Evolutionary conservation across 1,140 invertebrate genomes (phyloP).

Genomic region (Drosophila pseudoananassae): DNA sequence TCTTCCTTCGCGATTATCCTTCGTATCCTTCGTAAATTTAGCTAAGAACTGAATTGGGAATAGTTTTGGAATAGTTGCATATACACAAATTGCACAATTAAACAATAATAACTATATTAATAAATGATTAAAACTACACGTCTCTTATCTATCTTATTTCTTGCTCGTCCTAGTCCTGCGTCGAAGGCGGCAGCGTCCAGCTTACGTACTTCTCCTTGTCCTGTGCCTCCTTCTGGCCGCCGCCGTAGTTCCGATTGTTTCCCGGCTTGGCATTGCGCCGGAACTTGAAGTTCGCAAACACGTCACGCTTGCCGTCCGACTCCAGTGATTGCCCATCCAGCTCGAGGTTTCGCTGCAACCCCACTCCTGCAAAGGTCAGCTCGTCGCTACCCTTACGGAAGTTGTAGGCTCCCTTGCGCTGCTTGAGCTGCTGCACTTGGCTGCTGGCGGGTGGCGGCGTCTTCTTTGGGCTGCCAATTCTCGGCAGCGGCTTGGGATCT

Average conservation of each 20-base stretch:
- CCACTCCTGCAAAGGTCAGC: constrained; percentile 44
- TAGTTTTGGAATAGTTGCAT: constrained; percentile 75
- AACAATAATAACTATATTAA: constrained; percentile 52
- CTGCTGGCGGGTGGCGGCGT: constrained; percentile 36
- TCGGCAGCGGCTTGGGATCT: constrained; percentile 74
- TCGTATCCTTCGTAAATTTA: constrained; percentile 34
- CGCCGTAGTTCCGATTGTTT: constrained; percentile 62
- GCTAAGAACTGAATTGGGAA: constrained; percentile 64
- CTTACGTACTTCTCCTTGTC: constrained; percentile 75
- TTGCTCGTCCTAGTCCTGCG: constrained; percentile 36
- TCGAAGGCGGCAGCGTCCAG: constrained; percentile 68
- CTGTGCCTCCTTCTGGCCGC: constrained; percentile 54
- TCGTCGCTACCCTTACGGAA: constrained; percentile 65
- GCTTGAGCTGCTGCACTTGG: constrained; percentile 60
- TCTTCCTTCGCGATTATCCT: constrained; percentile 14
- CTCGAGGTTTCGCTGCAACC: constrained; percentile 68
- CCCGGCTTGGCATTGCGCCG: constrained; percentile 60
- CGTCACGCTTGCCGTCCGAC: constrained; percentile 62
- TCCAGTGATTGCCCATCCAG: constrained; percentile 38
- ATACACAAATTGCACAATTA: constrained; percentile 68
- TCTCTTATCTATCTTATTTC: constrained; percentile 7
- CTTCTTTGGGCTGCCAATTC: constrained; percentile 66
- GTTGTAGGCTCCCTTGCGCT: constrained; percentile 74
- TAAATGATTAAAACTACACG: constrained; percentile 38
- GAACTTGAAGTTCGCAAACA: constrained; percentile 81